Evolutionary conservation across 1,140 invertebrate genomes (phyloP).

Genomic region (Bombus huntii): DNA sequence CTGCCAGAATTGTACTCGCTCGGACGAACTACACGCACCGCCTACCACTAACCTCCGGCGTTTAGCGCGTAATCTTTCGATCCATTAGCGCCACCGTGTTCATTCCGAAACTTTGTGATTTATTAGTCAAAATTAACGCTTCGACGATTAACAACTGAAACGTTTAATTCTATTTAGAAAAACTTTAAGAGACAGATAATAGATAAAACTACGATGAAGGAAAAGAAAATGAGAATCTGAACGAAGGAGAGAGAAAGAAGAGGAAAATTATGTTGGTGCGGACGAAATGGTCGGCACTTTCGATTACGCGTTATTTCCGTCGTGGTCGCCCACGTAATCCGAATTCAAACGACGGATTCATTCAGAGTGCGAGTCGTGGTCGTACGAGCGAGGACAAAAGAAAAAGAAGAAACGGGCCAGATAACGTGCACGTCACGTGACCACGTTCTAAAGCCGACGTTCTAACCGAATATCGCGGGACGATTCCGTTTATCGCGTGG

Average conservation of each 20-base stretch:
- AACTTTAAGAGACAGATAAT: neutral
- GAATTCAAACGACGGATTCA: constrained; percentile 20
- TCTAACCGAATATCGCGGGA: constrained; percentile 35
- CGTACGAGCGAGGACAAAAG: neutral
- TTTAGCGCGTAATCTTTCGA: neutral
- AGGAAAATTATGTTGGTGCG: neutral
- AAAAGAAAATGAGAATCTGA: too few species aligned
- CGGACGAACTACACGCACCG: neutral
- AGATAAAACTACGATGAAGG: accelerated
- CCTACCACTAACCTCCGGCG: neutral
- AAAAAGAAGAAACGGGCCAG: neutral
- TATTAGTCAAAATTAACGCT: neutral
- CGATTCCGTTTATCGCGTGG: constrained; percentile 35
- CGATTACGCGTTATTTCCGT: constrained; percentile 29
- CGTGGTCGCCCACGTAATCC: constrained; percentile 39
- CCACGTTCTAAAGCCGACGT: constrained; percentile 21
- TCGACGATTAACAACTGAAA: too few species aligned
- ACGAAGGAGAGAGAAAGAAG: neutral
- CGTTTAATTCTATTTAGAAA: too few species aligned
- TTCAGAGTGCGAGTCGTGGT: neutral
- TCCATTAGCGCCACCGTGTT: neutral
- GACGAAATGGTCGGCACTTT: neutral
- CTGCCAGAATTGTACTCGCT: neutral
- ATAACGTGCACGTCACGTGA: constrained; percentile 33
- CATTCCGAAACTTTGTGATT: neutral